Percentiles rank a stretch among this genome's conserved stretches.
Conservation (phyloP, 2,888 invertebrate genomes). For the Nemotelus pantherinus region DNA sequence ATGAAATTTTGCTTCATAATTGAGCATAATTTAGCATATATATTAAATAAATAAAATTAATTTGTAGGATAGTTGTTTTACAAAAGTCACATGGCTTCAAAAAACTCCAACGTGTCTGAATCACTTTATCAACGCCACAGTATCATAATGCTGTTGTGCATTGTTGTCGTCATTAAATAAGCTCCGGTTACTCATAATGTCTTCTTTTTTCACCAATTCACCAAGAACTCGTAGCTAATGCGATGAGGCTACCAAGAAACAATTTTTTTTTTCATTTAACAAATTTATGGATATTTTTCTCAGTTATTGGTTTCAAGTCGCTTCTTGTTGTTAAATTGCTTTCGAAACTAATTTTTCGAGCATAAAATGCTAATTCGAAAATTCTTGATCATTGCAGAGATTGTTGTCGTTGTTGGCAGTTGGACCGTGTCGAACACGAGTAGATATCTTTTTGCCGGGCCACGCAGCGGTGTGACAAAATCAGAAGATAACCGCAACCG, state of each 20-base stretch:
- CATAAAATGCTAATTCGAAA: conserved; percentile 46
- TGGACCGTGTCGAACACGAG: conserved; percentile 44
- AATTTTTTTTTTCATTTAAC: conserved; percentile 30
- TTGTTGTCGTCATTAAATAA: conserved; percentile 23
- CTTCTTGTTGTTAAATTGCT: conserved; percentile 46
- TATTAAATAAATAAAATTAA: no score
- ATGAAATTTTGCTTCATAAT: no score
- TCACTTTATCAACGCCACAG: not conserved
- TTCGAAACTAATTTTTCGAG: conserved; percentile 46
- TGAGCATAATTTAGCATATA: no score
- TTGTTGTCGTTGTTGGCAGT: not conserved
- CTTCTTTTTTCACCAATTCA: conserved; percentile 26
- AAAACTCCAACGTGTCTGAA: no score
- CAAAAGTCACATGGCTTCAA: no score
- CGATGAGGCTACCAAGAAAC: conserved; percentile 21
- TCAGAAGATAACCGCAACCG: conserved; percentile 42
- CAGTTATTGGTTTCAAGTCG: conserved; percentile 43
- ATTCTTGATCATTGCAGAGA: conserved; percentile 36
- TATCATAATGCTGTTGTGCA: conserved; percentile 1
- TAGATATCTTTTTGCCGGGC: not conserved
- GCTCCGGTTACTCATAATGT: conserved; percentile 10
- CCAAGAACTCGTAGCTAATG: conserved; percentile 19
- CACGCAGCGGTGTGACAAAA: conserved; percentile 41
- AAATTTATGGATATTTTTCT: conserved; percentile 43
- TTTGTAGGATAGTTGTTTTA: no score